Evolutionary conservation across 2,113 vertebrate genomes (phyloP).

Genomic region (Lagopus leucura): DNA sequence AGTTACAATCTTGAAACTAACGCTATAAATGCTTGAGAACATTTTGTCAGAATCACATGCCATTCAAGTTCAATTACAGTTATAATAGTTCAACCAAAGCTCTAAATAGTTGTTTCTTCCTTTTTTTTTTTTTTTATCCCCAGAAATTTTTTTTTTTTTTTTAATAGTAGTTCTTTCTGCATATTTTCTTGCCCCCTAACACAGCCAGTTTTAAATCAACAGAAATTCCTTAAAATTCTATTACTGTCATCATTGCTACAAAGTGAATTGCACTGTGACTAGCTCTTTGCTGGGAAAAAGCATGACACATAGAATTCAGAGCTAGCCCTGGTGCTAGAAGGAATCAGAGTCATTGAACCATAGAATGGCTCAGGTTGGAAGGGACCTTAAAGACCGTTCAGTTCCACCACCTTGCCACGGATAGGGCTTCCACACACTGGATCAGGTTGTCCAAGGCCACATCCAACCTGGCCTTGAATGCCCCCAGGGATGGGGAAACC

Average conservation of each 20-base stretch:
- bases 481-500: background rate
- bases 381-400: background rate
- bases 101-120: background rate
- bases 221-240: background rate
- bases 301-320: background rate
- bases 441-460: background rate
- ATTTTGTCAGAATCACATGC: background rate
- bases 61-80: background rate
- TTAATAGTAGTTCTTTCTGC: background rate
- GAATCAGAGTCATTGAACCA: background rate
- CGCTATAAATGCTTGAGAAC: background rate
- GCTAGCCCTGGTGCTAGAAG: background rate
- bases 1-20: background rate
- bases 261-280: fast-evolving
- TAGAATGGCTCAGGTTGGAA: background rate
- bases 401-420: background rate
- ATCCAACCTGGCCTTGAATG: background rate
- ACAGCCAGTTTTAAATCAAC: background rate
- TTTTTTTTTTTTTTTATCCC: background rate
- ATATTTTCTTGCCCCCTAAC: background rate
- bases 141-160: background rate
- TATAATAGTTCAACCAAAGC: background rate
- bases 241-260: background rate
- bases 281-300: background rate
- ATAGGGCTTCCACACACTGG: background rate